Conservation (phyloP, 2,797 vertebrate species). For the Pitangus sulphuratus region DNA sequence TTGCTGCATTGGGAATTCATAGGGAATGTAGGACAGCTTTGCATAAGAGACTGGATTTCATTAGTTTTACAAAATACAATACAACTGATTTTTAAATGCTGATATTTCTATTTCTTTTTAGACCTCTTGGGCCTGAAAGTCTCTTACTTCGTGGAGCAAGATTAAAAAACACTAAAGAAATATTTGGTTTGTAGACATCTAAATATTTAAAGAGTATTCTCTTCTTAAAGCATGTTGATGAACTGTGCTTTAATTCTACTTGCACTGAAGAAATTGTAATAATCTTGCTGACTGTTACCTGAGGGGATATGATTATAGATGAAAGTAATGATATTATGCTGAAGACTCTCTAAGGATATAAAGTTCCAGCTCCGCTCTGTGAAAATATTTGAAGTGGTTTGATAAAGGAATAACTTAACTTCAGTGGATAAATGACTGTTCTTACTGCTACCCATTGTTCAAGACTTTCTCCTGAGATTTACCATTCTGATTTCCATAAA, state of each 20-base stretch:
- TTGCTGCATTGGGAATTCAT: not conserved
- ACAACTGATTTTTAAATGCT: not conserved
- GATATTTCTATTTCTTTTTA: conserved; percentile 70
- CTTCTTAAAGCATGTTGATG: conserved; percentile 1
- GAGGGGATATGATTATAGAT: conserved; percentile 2
- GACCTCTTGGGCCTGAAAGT: conserved; percentile 95
- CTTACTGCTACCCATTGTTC: conserved; percentile 11
- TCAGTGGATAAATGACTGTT: conserved; percentile 11
- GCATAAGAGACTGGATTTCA: not conserved
- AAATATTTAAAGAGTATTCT: conserved; percentile 39
- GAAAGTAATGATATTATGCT: not conserved
- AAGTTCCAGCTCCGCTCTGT: not conserved
- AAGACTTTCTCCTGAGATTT: conserved; percentile 33
- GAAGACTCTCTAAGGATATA: conserved; percentile 4
- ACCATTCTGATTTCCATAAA: conserved; percentile 16
- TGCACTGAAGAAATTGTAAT: not conserved
- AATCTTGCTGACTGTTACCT: conserved; percentile 6
- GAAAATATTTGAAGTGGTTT: conserved; percentile 46
- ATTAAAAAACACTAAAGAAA: conserved; percentile 98
- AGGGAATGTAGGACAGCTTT: not conserved
- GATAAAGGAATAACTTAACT: conserved; percentile 24
- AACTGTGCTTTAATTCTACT: conserved; percentile 17
- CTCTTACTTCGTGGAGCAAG: conserved; percentile 95
- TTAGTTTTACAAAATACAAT: not conserved
- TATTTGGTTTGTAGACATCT: conserved; percentile 88